Evolutionary conservation across 1,140 invertebrate species (phyloP).

Genomic region (Orius laevigatus): DNA sequence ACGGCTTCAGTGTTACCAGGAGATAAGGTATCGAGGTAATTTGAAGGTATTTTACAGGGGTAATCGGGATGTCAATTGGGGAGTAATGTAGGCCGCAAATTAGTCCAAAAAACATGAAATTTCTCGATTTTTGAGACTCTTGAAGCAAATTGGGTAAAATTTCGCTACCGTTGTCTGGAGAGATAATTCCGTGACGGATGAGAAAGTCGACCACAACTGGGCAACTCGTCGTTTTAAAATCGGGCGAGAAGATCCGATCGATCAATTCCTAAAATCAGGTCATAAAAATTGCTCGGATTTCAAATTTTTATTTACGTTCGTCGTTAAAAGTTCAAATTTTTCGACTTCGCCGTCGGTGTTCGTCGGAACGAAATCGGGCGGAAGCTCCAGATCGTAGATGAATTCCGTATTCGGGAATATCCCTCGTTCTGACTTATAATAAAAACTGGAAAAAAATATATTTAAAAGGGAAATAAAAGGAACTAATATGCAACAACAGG

Average conservation of each 20-base stretch:
- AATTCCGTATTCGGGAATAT: constrained; percentile 88
- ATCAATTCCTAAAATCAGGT: constrained; percentile 31
- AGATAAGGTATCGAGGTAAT: too few relatives aligned
- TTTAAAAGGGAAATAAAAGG: too few relatives aligned
- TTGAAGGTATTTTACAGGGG: too few relatives aligned
- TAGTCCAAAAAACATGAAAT: too few relatives aligned
- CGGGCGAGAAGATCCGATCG: constrained; percentile 56
- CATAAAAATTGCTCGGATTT: neutral
- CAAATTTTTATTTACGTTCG: constrained; percentile 47
- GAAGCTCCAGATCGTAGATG: constrained; percentile 85
- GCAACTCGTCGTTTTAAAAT: constrained; percentile 85
- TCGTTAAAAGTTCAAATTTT: constrained; percentile 67
- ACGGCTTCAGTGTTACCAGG: too few relatives aligned
- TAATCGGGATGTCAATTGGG: too few relatives aligned
- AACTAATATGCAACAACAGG: too few relatives aligned
- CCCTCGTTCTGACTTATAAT: constrained; percentile 80
- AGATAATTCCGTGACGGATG: constrained; percentile 74
- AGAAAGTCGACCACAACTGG: constrained; percentile 82
- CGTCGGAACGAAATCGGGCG: constrained; percentile 69
- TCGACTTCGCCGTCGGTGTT: constrained; percentile 89
- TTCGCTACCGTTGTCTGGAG: constrained; percentile 78
- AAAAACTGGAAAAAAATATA: constrained; percentile 49
- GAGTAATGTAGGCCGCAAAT: too few relatives aligned
- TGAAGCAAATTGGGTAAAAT: too few relatives aligned
- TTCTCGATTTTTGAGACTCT: too few relatives aligned